Conservation (phyloP, 2,113 vertebrate species). For the Labeo rohita region DNA sequence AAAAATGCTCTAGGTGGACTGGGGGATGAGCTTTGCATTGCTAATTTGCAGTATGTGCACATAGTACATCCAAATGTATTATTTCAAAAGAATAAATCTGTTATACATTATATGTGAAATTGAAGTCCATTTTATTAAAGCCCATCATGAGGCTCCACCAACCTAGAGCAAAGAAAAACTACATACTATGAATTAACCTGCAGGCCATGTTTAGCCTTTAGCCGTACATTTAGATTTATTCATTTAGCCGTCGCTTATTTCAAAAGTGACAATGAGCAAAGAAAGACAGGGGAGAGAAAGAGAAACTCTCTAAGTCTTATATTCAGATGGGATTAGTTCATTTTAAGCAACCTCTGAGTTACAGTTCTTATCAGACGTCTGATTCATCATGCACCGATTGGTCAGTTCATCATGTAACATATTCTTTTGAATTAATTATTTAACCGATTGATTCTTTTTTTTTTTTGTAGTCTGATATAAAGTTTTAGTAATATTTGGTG, state of each 20-base stretch:
- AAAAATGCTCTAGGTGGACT: no score
- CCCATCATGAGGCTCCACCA: neutral
- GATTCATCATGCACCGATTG: neutral
- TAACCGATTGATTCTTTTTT: no score
- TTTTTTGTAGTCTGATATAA: neutral
- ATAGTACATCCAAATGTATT: neutral
- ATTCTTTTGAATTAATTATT: no score
- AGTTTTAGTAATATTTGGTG: no score
- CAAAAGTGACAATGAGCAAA: neutral
- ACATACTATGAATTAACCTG: neutral
- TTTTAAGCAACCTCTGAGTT: no score
- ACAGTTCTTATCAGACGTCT: neutral
- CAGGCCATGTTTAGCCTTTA: neutral
- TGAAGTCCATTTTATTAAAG: neutral
- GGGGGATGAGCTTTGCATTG: no score
- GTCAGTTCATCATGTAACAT: no score
- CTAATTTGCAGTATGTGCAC: neutral
- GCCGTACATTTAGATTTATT: neutral
- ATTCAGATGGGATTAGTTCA: neutral
- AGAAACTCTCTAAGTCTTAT: neutral
- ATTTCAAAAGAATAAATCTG: neutral
- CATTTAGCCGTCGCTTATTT: neutral
- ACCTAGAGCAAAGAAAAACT: neutral
- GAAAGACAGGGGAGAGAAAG: neutral
- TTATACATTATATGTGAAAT: neutral